Percentiles rank a stretch among this genome's conserved stretches.
phyloP scores from a whole-genome alignment of 1,140 invertebrate genomes.

The Brachionus paranguensis region DNA sequence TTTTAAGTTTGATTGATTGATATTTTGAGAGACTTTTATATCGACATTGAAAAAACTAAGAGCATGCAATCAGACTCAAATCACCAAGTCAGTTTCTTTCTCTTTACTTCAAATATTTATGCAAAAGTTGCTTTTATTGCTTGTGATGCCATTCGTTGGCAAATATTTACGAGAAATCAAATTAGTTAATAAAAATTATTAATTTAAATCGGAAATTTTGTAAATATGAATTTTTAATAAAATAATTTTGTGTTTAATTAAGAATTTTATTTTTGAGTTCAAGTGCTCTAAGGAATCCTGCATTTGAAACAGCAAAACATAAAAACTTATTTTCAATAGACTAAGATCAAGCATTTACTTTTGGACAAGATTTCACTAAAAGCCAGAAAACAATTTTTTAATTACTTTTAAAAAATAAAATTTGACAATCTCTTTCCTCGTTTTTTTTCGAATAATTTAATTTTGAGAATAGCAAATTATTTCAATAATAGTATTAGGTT shows the following conservation, averaged over 20 bases:
- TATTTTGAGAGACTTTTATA: background rate
- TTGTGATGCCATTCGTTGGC: background rate
- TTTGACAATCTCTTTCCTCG: background rate
- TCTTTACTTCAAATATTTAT: background rate
- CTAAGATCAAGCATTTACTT: background rate
- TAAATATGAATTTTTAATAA: conserved; percentile 29
- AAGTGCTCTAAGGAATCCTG: conserved; percentile 7
- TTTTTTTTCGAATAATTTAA: background rate
- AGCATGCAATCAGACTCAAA: background rate
- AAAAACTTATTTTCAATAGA: background rate
- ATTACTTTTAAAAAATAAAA: background rate
- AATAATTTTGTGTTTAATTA: background rate
- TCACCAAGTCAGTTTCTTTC: background rate
- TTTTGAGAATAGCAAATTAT: background rate
- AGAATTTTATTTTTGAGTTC: background rate
- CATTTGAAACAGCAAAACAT: background rate
- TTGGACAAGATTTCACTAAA: background rate
- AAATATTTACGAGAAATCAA: conserved; percentile 10
- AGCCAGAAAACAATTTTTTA: background rate
- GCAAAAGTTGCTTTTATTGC: background rate
- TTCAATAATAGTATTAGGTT: too few species aligned
- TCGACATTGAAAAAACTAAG: background rate
- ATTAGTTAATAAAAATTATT: conserved; percentile 20
- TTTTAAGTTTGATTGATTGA: background rate
- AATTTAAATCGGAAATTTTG: conserved; percentile 19